phyloP scores from a whole-genome alignment of 2,888 invertebrate genomes.

The Ditylenchus weischeri region DNA sequence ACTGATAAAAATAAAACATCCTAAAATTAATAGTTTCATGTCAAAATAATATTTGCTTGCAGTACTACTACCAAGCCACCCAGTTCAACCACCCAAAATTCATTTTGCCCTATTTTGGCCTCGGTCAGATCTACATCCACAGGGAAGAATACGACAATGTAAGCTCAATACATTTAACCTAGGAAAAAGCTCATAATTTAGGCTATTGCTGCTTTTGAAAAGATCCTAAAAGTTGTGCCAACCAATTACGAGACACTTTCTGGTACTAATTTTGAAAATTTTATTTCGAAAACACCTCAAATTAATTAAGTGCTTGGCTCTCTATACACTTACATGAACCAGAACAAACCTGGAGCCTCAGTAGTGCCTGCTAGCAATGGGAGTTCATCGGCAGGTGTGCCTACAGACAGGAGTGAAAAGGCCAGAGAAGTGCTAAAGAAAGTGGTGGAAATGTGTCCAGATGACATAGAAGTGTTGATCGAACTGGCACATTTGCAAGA shows the following conservation, averaged over 20 bases:
- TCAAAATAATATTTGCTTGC: constrained; percentile 60
- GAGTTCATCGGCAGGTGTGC: neutral
- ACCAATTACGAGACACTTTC: constrained; percentile 99
- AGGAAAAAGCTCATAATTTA: constrained; percentile 59
- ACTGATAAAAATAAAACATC: too few species aligned
- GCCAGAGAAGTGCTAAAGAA: constrained; percentile 87
- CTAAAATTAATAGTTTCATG: neutral
- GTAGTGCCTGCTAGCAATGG: neutral
- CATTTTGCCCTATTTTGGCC: constrained; percentile 91
- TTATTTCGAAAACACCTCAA: too few species aligned
- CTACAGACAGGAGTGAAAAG: constrained; percentile 69
- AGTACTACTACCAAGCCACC: constrained; percentile 65
- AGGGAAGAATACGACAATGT: constrained; percentile 81
- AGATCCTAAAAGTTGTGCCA: constrained; percentile 91
- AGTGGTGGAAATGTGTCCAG: constrained; percentile 87
- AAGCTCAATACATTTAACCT: neutral
- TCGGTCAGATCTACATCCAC: constrained; percentile 99
- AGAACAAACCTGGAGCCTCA: constrained; percentile 24
- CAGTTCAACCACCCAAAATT: constrained; percentile 92
- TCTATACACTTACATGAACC: constrained; percentile 72
- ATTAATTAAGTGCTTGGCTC: constrained; percentile 76
- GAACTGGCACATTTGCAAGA: constrained; percentile 96
- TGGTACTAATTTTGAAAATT: constrained; percentile 32
- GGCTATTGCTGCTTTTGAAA: constrained; percentile 97
- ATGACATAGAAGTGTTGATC: constrained; percentile 91